These are phyloP conservation scores for Periphyllus acericola DNA, from an alignment of 2,888 invertebrate genomes.

Conservation along the genomic window DNA sequence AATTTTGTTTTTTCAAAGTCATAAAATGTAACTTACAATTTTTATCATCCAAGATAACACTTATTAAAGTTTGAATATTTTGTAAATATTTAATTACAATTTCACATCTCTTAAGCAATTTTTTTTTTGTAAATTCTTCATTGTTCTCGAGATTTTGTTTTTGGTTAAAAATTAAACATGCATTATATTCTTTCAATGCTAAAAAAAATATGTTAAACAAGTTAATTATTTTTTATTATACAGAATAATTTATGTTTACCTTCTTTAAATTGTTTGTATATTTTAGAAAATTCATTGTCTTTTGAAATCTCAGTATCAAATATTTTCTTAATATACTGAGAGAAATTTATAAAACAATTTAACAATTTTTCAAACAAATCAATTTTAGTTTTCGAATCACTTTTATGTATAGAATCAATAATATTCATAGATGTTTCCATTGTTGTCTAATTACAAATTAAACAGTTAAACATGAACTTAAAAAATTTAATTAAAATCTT, in stretches of 20 bases:
- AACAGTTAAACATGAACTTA: slow-evolving; percentile 11
- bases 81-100: slow-evolving; percentile 47
- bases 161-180: slow-evolving; percentile 47
- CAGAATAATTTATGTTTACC: slow-evolving; percentile 22
- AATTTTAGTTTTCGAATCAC: slow-evolving; percentile 22
- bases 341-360: slow-evolving; percentile 34
- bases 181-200: slow-evolving; percentile 45
- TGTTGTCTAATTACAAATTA: slow-evolving; percentile 35
- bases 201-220: slow-evolving; percentile 11
- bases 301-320: background rate
- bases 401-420: slow-evolving; percentile 18
- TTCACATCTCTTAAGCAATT: slow-evolving; percentile 49
- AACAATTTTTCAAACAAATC: slow-evolving; percentile 30
- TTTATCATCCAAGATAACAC: background rate
- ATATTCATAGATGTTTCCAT: slow-evolving; percentile 36
- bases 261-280: background rate
- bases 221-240: background rate
- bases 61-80: slow-evolving; percentile 28
- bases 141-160: background rate
- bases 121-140: background rate
- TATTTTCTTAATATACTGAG: slow-evolving; percentile 40
- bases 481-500: slow-evolving; percentile 9
- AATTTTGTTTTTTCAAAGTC: no score
- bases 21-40: slow-evolving; percentile 21
- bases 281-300: slow-evolving; percentile 25